A percentile compares a stretch with the other conserved stretches of the same genome.
These are phyloP conservation scores for Borostomias antarcticus DNA, from an alignment of 2,797 vertebrate genomes.

Conservation along the genomic window DNA sequence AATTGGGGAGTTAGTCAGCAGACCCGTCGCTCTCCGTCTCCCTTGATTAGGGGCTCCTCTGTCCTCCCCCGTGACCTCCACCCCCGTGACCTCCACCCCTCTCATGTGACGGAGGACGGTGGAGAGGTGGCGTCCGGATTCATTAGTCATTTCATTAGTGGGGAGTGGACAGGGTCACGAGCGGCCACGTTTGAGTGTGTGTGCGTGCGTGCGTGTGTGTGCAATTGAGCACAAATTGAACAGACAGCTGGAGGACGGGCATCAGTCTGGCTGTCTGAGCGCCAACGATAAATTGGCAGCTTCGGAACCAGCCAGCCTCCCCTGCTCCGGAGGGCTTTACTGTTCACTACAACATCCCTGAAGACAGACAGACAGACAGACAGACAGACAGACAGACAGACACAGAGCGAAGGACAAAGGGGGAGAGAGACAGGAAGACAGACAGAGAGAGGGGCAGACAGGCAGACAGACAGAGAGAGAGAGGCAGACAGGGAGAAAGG, in stretches of 20 bases:
- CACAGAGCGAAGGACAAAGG: neutral
- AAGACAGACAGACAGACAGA: neutral
- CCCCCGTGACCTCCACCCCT: slow-evolving; percentile 13
- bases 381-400: neutral
- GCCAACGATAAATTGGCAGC: slow-evolving; percentile 34
- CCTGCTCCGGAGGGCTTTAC: neutral
- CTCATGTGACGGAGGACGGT: slow-evolving; percentile 33
- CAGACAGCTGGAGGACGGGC: slow-evolving; percentile 69
- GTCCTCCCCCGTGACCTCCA: slow-evolving; percentile 32
- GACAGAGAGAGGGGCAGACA: neutral
- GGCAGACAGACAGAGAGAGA: neutral
- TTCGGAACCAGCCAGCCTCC: slow-evolving; percentile 52
- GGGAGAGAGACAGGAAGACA: neutral
- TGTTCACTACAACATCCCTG: too few relatives aligned
- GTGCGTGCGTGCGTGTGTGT: slow-evolving; percentile 34
- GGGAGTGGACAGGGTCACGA: slow-evolving; percentile 51
- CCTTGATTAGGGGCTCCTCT: slow-evolving; percentile 18
- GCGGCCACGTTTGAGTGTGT: slow-evolving; percentile 34
- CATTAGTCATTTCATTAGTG: slow-evolving; percentile 64
- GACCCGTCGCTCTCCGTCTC: slow-evolving; percentile 12
- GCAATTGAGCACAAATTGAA: slow-evolving; percentile 68
- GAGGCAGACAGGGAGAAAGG: too few relatives aligned
- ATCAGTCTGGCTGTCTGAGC: slow-evolving; percentile 53
- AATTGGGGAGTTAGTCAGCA: slow-evolving; percentile 32
- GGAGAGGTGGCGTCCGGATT: slow-evolving; percentile 37